Conservation (phyloP, 2,888 invertebrate species). For the Morpho helenor region DNA sequence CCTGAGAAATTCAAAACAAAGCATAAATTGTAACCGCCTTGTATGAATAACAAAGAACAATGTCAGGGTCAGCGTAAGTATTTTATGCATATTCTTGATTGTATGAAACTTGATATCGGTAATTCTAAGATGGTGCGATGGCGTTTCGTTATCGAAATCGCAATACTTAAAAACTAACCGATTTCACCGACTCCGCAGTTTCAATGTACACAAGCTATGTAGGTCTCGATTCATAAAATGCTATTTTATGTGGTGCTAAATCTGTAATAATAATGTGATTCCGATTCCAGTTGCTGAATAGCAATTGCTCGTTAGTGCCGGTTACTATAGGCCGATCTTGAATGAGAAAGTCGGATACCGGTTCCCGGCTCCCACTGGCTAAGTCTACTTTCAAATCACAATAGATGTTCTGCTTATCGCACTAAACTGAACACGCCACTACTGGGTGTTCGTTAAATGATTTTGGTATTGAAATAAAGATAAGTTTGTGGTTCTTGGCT, state of each 20-base stretch:
- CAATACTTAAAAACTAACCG: neutral
- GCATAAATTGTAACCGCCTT: slow-evolving; percentile 1
- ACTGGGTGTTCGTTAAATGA: slow-evolving; percentile 35
- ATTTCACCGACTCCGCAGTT: too few relatives aligned
- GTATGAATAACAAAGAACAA: slow-evolving; percentile 14
- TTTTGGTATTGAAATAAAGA: neutral
- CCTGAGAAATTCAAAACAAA: slow-evolving; percentile 4
- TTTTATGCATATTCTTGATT: slow-evolving; percentile 13
- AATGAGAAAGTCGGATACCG: slow-evolving; percentile 76
- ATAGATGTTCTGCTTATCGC: slow-evolving; percentile 58
- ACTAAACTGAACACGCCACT: slow-evolving; percentile 44
- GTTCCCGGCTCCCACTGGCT: slow-evolving; percentile 60
- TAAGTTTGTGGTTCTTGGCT: too few relatives aligned
- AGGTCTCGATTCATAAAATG: too few relatives aligned
- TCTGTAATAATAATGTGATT: slow-evolving; percentile 7
- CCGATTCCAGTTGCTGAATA: slow-evolving; percentile 12
- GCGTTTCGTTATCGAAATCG: slow-evolving; percentile 1
- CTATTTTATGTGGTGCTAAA: too few relatives aligned
- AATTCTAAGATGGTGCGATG: neutral
- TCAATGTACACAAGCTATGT: too few relatives aligned
- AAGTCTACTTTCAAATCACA: slow-evolving; percentile 75
- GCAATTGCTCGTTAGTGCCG: slow-evolving; percentile 8
- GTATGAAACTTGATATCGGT: slow-evolving; percentile 10
- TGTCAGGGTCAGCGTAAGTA: slow-evolving; percentile 21
- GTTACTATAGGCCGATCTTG: slow-evolving; percentile 53